Evolutionary conservation across 2,113 vertebrate species (phyloP), one percentile per base, ranked within the genome.

Genomic region (Cygnus atratus): DNA sequence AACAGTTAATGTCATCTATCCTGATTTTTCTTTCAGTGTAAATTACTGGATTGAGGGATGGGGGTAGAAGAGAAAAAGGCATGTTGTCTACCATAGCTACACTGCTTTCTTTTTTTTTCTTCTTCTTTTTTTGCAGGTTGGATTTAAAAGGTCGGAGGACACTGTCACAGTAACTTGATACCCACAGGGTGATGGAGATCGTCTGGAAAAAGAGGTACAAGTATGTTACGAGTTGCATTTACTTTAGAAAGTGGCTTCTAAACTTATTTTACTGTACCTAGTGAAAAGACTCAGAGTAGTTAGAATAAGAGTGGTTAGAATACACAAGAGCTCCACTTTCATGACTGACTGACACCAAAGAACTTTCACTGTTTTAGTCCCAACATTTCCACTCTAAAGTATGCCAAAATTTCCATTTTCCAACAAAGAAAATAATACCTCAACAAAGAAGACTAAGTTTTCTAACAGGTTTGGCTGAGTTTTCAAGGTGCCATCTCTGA

Each of bases 61-160:
- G 18, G 41, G 48, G 61, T 58, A n/a, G 11, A 67, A 46, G 58
- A 18, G 58, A 66, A 63, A 95, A 72, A 90, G 73, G 35, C 80
- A 43, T 28, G 25, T 9, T 62, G 18, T 43, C 70, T 98, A 99
- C 99, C 98, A 98, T 97, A 66, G 98, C 93, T 52, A 98, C 91
- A 96, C 96, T 98, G 62, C 97, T 96, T 74, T 99, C 99, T 98
- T 99, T 99, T 98, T 99, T 99, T 98, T 99, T 99, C 97, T 99
- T 99, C 95, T 99, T 99, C 98, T 99, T 99, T 97, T 99, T 99
- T 91, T 99, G 99, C 97, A 99, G 97, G 98, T 98, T 99, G 72
- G 98, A 98, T 97, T 99, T 99, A 63, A 99, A 98, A 22, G 99
- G 99, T 94, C 99, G 98, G 21, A 99, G 98, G 92, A 99, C 97